phyloP scores from a whole-genome alignment of 2,113 vertebrate genomes.

The Phaetusa simplex region DNA sequence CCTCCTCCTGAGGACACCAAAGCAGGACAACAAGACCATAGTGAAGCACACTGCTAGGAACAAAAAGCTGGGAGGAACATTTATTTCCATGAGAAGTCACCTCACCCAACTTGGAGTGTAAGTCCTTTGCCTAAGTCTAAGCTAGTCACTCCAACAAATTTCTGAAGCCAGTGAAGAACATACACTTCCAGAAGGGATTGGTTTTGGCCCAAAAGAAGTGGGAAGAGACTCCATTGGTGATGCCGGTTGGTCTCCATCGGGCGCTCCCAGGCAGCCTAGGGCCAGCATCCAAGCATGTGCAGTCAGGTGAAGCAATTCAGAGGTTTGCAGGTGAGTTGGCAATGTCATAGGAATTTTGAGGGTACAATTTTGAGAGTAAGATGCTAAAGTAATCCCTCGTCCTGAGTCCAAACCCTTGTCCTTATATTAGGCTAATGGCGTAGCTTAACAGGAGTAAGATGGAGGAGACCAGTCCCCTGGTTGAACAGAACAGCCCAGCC shows the following conservation, averaged over 20 bases:
- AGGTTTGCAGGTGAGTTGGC: not conserved
- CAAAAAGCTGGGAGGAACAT: not conserved
- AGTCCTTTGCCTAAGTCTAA: not conserved
- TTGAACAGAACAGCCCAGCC: not conserved
- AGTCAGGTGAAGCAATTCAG: not conserved
- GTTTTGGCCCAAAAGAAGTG: not conserved
- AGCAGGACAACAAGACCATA: not conserved
- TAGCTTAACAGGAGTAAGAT: not conserved
- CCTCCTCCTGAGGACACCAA: not conserved
- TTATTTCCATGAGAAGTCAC: not conserved
- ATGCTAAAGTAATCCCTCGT: not conserved
- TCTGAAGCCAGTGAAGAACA: not conserved
- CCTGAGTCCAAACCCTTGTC: not conserved
- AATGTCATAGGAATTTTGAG: not conserved
- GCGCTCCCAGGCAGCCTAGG: not conserved
- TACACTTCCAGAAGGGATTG: not conserved
- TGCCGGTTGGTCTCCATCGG: not conserved
- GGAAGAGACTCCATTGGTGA: not conserved
- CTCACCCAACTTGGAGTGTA: not conserved
- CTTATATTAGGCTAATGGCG: not conserved
- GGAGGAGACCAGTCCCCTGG: not conserved
- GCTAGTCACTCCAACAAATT: not conserved
- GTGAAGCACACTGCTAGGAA: not conserved
- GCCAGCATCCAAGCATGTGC: accelerated
- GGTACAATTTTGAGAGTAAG: not conserved